phyloP scores from a whole-genome alignment of 2,113 vertebrate species.

The Porphyrio hochstetteri region DNA sequence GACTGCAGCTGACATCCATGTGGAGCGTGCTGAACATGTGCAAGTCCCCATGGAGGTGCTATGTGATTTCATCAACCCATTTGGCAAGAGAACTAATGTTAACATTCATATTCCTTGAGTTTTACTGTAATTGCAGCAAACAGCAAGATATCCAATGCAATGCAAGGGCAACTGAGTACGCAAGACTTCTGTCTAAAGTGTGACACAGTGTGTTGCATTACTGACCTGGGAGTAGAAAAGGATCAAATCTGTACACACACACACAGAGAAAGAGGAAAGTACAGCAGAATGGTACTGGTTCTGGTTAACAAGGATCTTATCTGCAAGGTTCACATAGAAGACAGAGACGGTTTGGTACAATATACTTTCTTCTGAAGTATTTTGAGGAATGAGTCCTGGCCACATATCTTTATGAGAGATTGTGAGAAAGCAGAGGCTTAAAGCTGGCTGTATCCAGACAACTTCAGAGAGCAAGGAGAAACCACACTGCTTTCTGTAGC shows the following conservation, averaged over 20 bases:
- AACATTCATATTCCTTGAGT: neutral
- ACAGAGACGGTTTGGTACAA: neutral
- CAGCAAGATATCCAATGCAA: neutral
- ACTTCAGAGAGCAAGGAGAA: neutral
- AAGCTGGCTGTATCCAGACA: neutral
- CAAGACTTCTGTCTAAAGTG: neutral
- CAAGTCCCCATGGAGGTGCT: neutral
- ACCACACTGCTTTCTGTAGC: neutral
- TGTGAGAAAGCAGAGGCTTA: neutral
- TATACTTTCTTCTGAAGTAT: neutral
- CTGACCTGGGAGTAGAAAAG: neutral
- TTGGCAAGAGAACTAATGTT: neutral
- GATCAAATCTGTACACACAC: neutral
- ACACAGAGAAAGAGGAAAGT: neutral
- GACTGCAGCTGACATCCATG: neutral
- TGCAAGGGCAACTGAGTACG: neutral
- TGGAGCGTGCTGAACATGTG: neutral
- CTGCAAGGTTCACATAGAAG: neutral
- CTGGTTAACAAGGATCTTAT: neutral
- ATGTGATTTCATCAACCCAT: neutral
- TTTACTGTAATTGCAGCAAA: neutral
- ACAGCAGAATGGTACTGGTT: neutral
- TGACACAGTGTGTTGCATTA: neutral
- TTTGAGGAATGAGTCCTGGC: neutral
- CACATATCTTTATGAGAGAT: neutral